Conservation (phyloP, 1,140 invertebrate species). For the Pteromalus puparum region DNA sequence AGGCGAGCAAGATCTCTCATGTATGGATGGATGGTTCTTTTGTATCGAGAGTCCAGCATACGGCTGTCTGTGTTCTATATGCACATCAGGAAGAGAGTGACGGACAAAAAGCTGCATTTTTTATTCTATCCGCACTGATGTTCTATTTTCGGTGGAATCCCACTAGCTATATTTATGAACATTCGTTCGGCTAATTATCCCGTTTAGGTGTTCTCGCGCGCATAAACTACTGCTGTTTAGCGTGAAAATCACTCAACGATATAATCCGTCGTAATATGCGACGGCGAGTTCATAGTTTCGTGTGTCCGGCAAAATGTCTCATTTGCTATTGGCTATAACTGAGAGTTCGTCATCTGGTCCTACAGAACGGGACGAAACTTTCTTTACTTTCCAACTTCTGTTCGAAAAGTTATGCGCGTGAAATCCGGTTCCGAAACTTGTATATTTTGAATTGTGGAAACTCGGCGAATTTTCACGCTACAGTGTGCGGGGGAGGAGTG, state of each 20-base stretch:
- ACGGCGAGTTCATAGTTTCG: background rate
- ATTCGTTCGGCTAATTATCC: too few species aligned
- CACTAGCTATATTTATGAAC: background rate
- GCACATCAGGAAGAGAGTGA: too few species aligned
- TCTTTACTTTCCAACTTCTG: background rate
- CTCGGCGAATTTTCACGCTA: background rate
- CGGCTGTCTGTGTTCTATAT: too few species aligned
- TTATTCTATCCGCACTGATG: too few species aligned
- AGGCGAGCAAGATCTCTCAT: background rate
- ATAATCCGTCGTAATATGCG: background rate
- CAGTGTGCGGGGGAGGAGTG: background rate
- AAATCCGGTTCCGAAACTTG: background rate
- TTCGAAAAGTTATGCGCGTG: background rate
- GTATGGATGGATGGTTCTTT: background rate
- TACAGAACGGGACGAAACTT: background rate
- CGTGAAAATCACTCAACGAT: too few species aligned
- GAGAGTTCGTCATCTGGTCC: background rate
- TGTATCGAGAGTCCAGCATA: too few species aligned
- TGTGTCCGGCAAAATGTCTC: background rate
- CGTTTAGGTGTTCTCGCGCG: too few species aligned
- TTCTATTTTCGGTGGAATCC: background rate
- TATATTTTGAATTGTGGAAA: background rate
- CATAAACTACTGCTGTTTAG: too few species aligned
- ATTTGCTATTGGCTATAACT: background rate
- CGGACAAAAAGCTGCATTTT: too few species aligned